phyloP scores from a whole-genome alignment of 2,113 vertebrate genomes.

The Sialia sialis region DNA sequence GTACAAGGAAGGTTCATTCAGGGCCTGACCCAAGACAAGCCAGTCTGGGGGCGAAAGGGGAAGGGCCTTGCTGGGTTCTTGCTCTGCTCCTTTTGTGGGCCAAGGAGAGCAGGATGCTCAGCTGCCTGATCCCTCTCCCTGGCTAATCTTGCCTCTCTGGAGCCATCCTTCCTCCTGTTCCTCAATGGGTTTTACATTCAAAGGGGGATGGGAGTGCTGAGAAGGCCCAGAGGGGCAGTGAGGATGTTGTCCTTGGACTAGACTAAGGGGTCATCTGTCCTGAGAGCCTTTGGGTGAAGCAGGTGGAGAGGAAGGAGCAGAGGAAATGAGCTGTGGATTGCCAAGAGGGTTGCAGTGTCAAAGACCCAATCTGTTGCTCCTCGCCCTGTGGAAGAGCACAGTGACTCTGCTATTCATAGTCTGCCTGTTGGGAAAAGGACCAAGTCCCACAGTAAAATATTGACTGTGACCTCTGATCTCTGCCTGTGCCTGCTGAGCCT shows the following conservation, averaged over 20 bases:
- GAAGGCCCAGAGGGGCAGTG: not conserved
- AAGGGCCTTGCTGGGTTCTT: not conserved
- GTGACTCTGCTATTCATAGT: not conserved
- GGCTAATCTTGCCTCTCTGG: not conserved
- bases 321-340: not conserved
- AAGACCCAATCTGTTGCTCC: not conserved
- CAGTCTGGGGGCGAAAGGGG: not conserved
- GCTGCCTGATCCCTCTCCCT: not conserved
- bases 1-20: fast-evolving
- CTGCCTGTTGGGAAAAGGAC: not conserved
- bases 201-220: not conserved
- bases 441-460: not conserved
- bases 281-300: not conserved
- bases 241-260: not conserved
- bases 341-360: not conserved
- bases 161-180: not conserved
- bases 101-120: fast-evolving
- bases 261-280: not conserved
- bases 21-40: fast-evolving
- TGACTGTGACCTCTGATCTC: not conserved
- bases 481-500: not conserved
- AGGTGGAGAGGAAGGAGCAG: not conserved
- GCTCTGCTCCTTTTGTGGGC: not conserved
- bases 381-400: fast-evolving
- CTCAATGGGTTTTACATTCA: not conserved